Conservation (phyloP, 2,888 invertebrate species). For the Cancer borealis region DNA sequence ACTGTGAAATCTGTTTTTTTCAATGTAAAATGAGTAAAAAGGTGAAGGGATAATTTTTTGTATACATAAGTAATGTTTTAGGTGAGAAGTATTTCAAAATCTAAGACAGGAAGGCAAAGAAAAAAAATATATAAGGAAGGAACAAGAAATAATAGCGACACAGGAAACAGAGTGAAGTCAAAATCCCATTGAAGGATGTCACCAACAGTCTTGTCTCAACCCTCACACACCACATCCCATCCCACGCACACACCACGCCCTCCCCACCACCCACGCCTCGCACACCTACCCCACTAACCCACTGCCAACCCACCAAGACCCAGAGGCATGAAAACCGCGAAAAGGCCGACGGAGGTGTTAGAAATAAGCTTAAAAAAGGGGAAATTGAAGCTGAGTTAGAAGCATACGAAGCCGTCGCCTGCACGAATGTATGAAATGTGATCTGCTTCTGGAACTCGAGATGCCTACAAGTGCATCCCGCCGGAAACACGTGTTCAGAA, state of each 20-base stretch:
- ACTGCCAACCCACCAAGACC: neutral
- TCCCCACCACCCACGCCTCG: neutral
- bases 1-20: no score
- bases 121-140: neutral
- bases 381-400: neutral
- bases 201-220: neutral
- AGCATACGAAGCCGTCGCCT: neutral
- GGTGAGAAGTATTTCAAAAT: no score
- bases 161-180: slow-evolving; percentile 2
- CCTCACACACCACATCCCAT: neutral
- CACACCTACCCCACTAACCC: neutral
- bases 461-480: slow-evolving; percentile 56
- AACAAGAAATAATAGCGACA: neutral
- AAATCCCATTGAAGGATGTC: neutral
- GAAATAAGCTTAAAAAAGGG: neutral
- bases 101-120: neutral
- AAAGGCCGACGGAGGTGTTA: neutral
- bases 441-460: slow-evolving; percentile 53
- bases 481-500: slow-evolving; percentile 69
- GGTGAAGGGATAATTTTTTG: no score
- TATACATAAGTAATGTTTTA: no score
- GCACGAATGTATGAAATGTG: slow-evolving; percentile 54
- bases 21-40: no score
- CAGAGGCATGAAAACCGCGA: neutral
- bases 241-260: neutral